These are phyloP conservation scores for Alexandromys fortis DNA, from an alignment of 2,113 vertebrate species.

Conservation along the genomic window DNA sequence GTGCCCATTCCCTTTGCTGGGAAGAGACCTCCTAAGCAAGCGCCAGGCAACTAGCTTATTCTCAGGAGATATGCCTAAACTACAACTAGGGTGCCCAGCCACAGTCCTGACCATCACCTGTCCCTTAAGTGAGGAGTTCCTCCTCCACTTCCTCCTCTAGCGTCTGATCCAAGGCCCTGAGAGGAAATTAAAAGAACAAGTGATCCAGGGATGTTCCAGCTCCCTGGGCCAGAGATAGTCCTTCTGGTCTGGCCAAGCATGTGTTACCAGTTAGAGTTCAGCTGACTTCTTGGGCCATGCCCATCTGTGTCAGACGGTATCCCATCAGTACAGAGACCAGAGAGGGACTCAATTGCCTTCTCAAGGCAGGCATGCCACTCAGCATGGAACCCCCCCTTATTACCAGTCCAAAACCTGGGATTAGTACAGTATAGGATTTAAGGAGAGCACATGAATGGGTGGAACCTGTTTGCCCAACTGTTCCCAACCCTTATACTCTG, in stretches of 20 bases:
- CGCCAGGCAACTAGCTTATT: neutral
- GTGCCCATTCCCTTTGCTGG: neutral
- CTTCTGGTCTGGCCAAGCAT: neutral
- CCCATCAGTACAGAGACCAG: neutral
- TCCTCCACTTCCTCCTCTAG: neutral
- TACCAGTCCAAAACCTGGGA: neutral
- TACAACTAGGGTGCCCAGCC: neutral
- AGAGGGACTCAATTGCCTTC: neutral
- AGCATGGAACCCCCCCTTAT: neutral
- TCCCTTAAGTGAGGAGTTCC: neutral
- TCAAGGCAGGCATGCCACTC: neutral
- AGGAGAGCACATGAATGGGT: neutral
- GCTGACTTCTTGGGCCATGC: neutral
- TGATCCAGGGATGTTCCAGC: neutral
- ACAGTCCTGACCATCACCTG: neutral
- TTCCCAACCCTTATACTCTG: too few species aligned
- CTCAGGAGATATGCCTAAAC: neutral
- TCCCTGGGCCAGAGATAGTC: neutral
- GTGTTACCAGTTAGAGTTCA: neutral
- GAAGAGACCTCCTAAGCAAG: neutral
- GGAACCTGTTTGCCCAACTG: neutral
- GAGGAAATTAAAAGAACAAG: neutral
- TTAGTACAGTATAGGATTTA: neutral
- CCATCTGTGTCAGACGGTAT: neutral
- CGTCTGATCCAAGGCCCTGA: neutral